Conservation (phyloP, 1,140 invertebrate species). For the Rhopalosiphum padi region DNA sequence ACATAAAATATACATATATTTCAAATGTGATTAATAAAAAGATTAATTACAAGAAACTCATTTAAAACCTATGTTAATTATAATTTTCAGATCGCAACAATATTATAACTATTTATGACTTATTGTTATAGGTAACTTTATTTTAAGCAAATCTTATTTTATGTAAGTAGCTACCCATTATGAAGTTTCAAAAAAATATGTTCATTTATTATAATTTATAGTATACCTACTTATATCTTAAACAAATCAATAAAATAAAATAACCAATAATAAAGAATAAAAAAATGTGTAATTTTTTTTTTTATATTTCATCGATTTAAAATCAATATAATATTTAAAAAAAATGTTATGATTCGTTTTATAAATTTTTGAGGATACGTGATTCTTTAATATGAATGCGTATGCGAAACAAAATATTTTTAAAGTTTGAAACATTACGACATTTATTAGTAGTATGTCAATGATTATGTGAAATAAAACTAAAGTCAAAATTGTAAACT, state of each 20-base stretch:
- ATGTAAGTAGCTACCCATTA: background rate
- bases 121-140: background rate
- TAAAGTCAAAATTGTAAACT: background rate
- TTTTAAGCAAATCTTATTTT: background rate
- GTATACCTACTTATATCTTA: background rate
- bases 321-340: background rate
- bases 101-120: background rate
- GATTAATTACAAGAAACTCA: background rate
- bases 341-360: background rate
- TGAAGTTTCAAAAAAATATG: background rate
- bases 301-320: background rate
- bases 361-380: background rate
- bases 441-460: background rate
- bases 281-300: background rate
- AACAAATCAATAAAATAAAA: background rate
- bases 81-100: background rate
- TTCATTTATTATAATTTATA: background rate
- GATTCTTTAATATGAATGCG: background rate
- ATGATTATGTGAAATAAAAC: background rate
- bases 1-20: background rate
- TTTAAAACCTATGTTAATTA: background rate
- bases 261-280: background rate
- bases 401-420: background rate
- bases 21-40: background rate
- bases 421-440: no score